phyloP scores from a whole-genome alignment of 2,888 invertebrate genomes.

The Zhuqinia jingwanae region DNA sequence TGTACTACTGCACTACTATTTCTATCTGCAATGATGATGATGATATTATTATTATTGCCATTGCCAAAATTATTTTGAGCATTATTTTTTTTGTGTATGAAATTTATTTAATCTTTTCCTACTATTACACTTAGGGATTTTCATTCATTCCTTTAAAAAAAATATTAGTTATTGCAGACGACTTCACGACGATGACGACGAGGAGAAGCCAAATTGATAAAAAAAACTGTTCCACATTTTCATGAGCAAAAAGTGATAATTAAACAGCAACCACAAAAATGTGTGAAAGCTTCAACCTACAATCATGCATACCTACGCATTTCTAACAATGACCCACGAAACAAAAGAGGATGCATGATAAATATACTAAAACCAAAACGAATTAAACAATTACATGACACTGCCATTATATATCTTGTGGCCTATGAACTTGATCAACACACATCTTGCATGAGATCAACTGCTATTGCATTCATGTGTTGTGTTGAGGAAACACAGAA shows the following conservation, averaged over 20 bases:
- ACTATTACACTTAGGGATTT: no score
- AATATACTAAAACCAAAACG: conserved; percentile 47
- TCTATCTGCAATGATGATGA: no score
- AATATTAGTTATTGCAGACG: not conserved
- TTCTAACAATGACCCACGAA: not conserved
- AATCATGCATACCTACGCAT: not conserved
- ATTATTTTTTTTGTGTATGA: no score
- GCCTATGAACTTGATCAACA: conserved; percentile 44
- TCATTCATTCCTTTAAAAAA: not conserved
- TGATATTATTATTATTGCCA: no score
- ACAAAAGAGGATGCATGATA: not conserved
- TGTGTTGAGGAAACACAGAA: no score
- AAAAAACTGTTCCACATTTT: conserved; percentile 28
- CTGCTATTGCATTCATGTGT: no score
- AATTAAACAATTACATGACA: conserved; percentile 56
- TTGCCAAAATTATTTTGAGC: no score
- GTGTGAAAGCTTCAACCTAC: conserved; percentile 57
- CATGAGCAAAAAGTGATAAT: conserved; percentile 38
- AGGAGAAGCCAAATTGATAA: not conserved
- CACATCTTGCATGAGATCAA: not conserved
- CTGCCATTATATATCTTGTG: not conserved
- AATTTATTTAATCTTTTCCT: no score
- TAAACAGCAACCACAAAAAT: conserved; percentile 50
- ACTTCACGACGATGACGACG: no score
- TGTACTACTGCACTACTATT: not conserved